Base-by-base conservation (phyloP, 92 coral and sea anemone genomes). In the Palythoa grandis region DNA sequence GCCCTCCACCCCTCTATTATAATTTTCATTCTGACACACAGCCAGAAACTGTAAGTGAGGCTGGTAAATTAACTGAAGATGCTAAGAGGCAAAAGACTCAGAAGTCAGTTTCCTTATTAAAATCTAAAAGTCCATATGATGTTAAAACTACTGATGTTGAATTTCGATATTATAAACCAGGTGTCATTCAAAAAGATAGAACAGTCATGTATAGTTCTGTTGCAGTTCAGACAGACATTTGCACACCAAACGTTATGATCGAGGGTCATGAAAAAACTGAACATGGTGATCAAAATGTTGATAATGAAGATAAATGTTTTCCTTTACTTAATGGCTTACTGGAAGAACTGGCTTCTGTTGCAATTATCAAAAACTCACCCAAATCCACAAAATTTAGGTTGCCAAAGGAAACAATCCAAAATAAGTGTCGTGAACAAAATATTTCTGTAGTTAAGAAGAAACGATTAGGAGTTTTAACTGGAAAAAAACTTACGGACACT, bases 1-100 rank as follows among this genome's bases (percentile, higher is more conserved):
- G 98, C 24, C 99, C 99, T 35, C 99, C 99, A 11, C 99, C 99
- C 8, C 88, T 97, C 16, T 97, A 86, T 74, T 97, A 91, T 61
- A 95, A 93, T 86, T 80, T 86, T 72, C 83, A 67, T 69, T 93
- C 94, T 7, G 76, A 60, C 5, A 52, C 92, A 52, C 22, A 72
- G 12, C 58, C 72, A 63, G 65, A 29, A 38, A 35, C 24, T 78
- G 71, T 50, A 63, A 35, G 38, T 23, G 38, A 25, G 15, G 39
- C 47, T 77, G 56, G 60, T 12, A 77, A 84, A 37, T 76, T 29
- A 17, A 39, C 47, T 53, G 24, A 35, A 5, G 39, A 48, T 38
- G 56, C 35, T 15, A 71, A 37, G 14, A 70, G 70, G 69, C 25
- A 58, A 43, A 24, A 35, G 0, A 11, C 52, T 7, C 47, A 12